phyloP scores from a whole-genome alignment of 2,113 vertebrate genomes.

The Nesogale talazaci region DNA sequence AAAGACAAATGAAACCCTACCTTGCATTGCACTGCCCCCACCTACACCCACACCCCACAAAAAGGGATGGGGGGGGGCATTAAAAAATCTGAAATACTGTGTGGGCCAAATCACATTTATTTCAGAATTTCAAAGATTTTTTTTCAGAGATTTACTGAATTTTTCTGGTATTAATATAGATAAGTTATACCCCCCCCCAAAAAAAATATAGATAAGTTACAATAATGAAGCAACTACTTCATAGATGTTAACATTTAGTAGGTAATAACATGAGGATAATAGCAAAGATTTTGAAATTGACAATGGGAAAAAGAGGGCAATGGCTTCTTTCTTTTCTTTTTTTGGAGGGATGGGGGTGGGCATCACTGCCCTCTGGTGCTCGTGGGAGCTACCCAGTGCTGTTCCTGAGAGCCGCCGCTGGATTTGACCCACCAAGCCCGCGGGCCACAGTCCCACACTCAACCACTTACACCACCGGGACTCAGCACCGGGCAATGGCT shows the following conservation, averaged over 20 bases:
- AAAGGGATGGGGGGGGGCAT: too few species aligned
- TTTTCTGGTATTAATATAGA: slow-evolving; percentile 42
- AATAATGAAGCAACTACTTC: slow-evolving; percentile 8
- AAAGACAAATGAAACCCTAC: slow-evolving; percentile 30
- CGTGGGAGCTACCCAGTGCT: too few species aligned
- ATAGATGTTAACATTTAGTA: slow-evolving; percentile 12
- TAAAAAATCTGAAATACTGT: slow-evolving; percentile 48
- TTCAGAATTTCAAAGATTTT: slow-evolving; percentile 57
- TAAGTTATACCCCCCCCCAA: too few species aligned
- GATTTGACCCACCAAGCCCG: too few species aligned
- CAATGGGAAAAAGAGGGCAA: not conserved
- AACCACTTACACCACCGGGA: too few species aligned
- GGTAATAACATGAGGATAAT: not conserved
- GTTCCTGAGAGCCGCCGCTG: too few species aligned
- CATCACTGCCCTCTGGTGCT: too few species aligned
- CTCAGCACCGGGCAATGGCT: not conserved
- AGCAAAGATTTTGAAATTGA: slow-evolving; percentile 44
- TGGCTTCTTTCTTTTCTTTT: too few species aligned
- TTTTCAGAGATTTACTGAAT: slow-evolving; percentile 45
- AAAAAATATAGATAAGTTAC: too few species aligned
- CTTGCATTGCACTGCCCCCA: too few species aligned
- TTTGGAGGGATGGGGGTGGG: too few species aligned
- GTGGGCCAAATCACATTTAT: not conserved
- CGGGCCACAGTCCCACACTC: too few species aligned
- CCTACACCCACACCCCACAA: not conserved